Base-by-base conservation (phyloP, 2,797 vertebrate species). In the Novumbra hubbsi region DNA sequence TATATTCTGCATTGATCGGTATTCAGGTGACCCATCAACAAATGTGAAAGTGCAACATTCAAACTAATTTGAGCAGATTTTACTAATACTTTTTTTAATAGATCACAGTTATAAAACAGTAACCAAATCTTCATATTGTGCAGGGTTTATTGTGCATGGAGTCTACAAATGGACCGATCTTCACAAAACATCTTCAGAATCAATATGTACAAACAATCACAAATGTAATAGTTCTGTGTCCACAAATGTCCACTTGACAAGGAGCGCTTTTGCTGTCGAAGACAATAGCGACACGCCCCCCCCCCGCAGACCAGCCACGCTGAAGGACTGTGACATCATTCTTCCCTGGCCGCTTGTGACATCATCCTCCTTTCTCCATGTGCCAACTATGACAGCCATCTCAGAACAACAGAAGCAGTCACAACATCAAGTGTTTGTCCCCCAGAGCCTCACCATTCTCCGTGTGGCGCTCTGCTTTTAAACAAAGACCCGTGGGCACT, bases 91-190 rank as follows among this genome's bases (percentile, higher is more conserved):
- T 34, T 34, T 34, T 34, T 34, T 34, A 34, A 34, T 34, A 2
- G 32, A 34, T 2, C 32, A 34, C n/a, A 55, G 19, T 17, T 19
- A 12, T 45, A 71, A 38, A 72, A 70, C 41, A 76, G 41, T 12
- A 27, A 76, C n/a, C 55, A 19, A 49, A 14, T 9, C 21, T 63
- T 32, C 79, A 38, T 34, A 64, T 60, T 74, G 76, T 78, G 74
- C 60, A 81, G 69, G 49, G 78, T 85, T 80, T 83, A 84, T 85
- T 88, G 78, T 85, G 82, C 78, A 83, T 76, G 17, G 3, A 78
- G 52, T 79, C 69, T 77, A 78, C 60, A 85, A 49, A 83, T 80
- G 76, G 68, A 76, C 41, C 41, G 9, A 8, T 45, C 4, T 8
- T 69, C 62, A 83, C 71, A 81, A 49, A 24, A 76, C 45, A 77